Evolutionary conservation across 2,888 invertebrate species (phyloP), one percentile per base, ranked within the genome.

Genomic region (Hemistola chrysoprasaria): DNA sequence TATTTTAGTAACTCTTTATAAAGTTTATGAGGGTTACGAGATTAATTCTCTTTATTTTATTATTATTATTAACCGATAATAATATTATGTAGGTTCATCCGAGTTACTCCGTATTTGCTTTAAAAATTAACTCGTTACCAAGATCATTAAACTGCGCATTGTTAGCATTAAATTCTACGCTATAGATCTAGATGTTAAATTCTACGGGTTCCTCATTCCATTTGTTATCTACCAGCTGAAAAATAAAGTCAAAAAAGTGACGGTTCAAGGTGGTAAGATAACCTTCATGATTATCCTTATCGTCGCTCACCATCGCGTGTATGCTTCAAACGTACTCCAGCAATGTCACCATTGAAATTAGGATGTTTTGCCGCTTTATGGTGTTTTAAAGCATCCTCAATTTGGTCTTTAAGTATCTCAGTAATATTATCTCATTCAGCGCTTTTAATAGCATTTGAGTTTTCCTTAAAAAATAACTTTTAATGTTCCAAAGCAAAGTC

Each of bases 281-380:
- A 79, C 87, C 86, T 86, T 72, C 73, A 54, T 59, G 82, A 79
- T 80, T 78, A 67, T 73, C 71, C 71, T 77, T 82, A 82, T 83
- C 78, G 39, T 54, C 56, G 55, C 59, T 48, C 40, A 49, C 58
- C 75, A 78, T 78, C 78, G 53, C 64, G 68, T 62, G 74, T 73
- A 75, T 72, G 65, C 69, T 66, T 4, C 16, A 16, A 16, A 16
- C 16, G 16, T 16, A 16, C 16, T 4, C 16, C 16, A 4, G 59
- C 67, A 65, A 66, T 75, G 71, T 63, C 74, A 72, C 53, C 52
- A 54, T 64, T 65, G 56, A 63, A 67, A 65, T 75, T 70, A 64
- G 66, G 57, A 60, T 56, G 49, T 38, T 45, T 52, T 35, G 25
- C 30, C 38, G 33, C 43, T 40, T 49, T 47, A 50, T 49, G 40